Evolutionary conservation across 1,140 invertebrate species (phyloP).

Genomic region (Drosophila eugracilis): DNA sequence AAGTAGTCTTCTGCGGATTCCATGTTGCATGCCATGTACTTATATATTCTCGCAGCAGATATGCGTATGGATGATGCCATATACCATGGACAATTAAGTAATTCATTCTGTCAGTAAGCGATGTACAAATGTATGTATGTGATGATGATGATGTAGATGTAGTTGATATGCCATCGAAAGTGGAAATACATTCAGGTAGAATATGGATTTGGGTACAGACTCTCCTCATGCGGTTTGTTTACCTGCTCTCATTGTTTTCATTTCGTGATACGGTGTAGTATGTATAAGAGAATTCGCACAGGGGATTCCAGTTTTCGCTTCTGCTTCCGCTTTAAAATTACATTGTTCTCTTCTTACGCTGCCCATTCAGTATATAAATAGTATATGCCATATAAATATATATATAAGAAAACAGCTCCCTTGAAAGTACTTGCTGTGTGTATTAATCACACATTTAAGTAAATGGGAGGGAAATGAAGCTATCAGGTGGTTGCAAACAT

Average conservation of each 20-base stretch:
- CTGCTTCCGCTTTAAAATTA: slow-evolving; percentile 28
- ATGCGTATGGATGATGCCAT: slow-evolving; percentile 41
- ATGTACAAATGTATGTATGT: background rate
- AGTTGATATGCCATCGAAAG: slow-evolving; percentile 20
- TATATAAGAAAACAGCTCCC: slow-evolving; percentile 12
- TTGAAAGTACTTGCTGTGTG: background rate
- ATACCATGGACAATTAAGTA: slow-evolving; percentile 39
- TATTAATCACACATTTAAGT: background rate
- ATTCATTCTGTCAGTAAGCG: slow-evolving; percentile 33
- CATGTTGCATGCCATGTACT: slow-evolving; percentile 43
- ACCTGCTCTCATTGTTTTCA: slow-evolving; percentile 30
- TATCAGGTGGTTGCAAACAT: slow-evolving; percentile 42
- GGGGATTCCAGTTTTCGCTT: slow-evolving; percentile 23
- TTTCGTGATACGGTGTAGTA: slow-evolving; percentile 24
- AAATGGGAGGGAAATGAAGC: background rate
- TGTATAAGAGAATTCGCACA: slow-evolving; percentile 29
- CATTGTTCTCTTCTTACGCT: slow-evolving; percentile 8
- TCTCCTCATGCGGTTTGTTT: slow-evolving; percentile 31
- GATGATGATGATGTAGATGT: slow-evolving; percentile 2
- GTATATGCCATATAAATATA: too few relatives aligned
- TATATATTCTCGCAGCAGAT: slow-evolving; percentile 15
- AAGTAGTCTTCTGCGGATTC: slow-evolving; percentile 32
- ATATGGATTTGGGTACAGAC: slow-evolving; percentile 5
- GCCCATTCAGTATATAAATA: slow-evolving; percentile 1
- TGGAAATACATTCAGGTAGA: slow-evolving; percentile 36